Evolutionary conservation across 2,797 vertebrate species (phyloP).

Genomic region (Pygocentrus nattereri): DNA sequence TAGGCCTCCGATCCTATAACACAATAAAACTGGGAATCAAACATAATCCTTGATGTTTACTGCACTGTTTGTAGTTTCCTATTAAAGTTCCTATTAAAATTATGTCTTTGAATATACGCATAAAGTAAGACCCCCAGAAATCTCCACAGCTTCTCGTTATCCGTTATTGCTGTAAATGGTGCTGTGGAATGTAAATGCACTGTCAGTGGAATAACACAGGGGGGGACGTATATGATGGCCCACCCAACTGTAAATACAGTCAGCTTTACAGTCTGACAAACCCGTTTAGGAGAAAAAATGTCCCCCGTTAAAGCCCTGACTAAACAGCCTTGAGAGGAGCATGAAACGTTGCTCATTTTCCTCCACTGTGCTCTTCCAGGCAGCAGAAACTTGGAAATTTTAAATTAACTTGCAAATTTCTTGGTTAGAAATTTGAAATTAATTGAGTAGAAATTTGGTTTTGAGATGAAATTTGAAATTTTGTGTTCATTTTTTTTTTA

Average conservation of each 20-base stretch:
- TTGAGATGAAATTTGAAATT: neutral
- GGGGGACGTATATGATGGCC: neutral
- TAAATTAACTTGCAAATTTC: neutral
- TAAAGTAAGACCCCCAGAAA: neutral
- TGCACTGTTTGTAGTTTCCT: neutral
- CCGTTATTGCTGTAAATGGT: neutral
- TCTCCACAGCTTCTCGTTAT: neutral
- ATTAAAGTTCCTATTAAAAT: neutral
- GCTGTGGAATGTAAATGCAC: constrained; percentile 12
- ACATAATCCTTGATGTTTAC: neutral
- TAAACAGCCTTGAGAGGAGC: neutral
- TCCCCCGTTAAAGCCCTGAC: neutral
- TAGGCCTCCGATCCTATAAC: neutral
- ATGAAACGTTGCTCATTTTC: neutral
- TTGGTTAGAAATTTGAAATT: neutral
- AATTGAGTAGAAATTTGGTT: neutral
- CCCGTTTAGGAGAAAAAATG: neutral
- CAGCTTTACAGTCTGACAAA: neutral
- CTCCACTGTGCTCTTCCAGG: neutral
- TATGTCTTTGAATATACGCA: neutral
- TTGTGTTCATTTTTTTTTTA: neutral
- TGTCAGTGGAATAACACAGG: neutral
- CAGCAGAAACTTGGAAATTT: constrained; percentile 15
- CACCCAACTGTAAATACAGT: neutral
- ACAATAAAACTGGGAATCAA: neutral